Base-by-base conservation (phyloP, 2,888 invertebrate species). In the Dolichopus griseipennis region DNA sequence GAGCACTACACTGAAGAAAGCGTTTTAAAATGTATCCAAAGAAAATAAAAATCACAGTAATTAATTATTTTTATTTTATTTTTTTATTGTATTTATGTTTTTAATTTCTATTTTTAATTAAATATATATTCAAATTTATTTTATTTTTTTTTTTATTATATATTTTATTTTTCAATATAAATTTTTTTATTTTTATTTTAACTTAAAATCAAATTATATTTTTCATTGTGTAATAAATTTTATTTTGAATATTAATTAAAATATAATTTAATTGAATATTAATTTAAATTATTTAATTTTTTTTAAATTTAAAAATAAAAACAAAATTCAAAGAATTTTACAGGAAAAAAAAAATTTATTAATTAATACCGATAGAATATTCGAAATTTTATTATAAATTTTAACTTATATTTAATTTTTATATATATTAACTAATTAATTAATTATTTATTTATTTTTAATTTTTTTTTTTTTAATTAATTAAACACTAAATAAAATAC, bases 401-500 rank as follows among this genome's bases (percentile, higher is more conserved):
- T 4, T 4, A 27, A 27, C 27, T 27, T 27, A 27, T 27, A 27
- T 27, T n/a, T n/a, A n/a, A n/a, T n/a, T n/a, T n/a, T n/a, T n/a
- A n/a, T n/a, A n/a, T n/a, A n/a, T n/a, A n/a, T n/a, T n/a, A n/a
- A n/a, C n/a, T n/a, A n/a, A n/a, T n/a, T 27, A 27, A 27, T 27
- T 27, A 27, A 27, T 27, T 27, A 27, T 7, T 10, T 21, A 18
- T 3, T 7, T 21, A 63, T 27, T 6, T 21, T 15, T 21, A 22
- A 22, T 5, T 21, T 15, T 63, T 63, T 63, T 27, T 63, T 3
- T 63, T 21, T 5, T 22, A 5, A 27, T 12, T 21, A 27, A 18
- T 64, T 64, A 34, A 64, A 52, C 66, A 68, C 68, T 66, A 68
- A 41, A 68, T 68, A 64, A 43, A 63, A 37, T 27, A 64, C 52